These are phyloP conservation scores for Xenops minutus DNA, from an alignment of 2,797 vertebrate species.

Conservation along the genomic window DNA sequence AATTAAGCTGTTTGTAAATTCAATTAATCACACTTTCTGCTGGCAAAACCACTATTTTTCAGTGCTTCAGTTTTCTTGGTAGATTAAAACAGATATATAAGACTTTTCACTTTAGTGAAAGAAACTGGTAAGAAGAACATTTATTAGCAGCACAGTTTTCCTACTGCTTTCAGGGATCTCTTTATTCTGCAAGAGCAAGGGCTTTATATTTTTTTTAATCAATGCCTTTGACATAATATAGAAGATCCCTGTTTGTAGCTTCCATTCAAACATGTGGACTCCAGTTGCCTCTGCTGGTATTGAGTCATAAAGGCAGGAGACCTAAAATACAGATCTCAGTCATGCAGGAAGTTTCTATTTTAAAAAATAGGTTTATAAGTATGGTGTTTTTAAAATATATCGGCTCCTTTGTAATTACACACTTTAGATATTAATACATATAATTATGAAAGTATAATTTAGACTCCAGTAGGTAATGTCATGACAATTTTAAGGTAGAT, in stretches of 20 bases:
- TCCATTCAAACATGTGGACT: neutral
- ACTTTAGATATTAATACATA: conserved; percentile 30
- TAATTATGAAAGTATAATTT: conserved; percentile 52
- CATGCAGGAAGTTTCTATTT: neutral
- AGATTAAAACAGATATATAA: neutral
- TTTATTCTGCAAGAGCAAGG: neutral
- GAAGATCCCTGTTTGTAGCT: neutral
- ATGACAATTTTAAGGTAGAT: conserved; percentile 16
- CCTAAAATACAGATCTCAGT: neutral
- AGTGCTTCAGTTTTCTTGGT: neutral
- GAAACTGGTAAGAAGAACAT: neutral
- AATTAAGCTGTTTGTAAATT: neutral
- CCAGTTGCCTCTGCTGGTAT: neutral
- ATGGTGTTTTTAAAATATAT: neutral
- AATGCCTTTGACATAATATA: neutral
- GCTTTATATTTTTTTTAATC: neutral
- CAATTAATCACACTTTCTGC: neutral
- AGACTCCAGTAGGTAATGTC: neutral
- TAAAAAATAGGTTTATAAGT: neutral
- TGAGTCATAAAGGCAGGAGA: neutral
- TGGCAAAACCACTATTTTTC: neutral
- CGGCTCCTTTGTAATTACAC: conserved; percentile 25
- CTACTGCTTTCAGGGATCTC: neutral
- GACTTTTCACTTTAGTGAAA: neutral
- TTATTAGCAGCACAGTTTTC: neutral